Evolutionary conservation across 2,113 vertebrate species (phyloP), one percentile per base, ranked within the genome.

Genomic region (Willisornis vidua): DNA sequence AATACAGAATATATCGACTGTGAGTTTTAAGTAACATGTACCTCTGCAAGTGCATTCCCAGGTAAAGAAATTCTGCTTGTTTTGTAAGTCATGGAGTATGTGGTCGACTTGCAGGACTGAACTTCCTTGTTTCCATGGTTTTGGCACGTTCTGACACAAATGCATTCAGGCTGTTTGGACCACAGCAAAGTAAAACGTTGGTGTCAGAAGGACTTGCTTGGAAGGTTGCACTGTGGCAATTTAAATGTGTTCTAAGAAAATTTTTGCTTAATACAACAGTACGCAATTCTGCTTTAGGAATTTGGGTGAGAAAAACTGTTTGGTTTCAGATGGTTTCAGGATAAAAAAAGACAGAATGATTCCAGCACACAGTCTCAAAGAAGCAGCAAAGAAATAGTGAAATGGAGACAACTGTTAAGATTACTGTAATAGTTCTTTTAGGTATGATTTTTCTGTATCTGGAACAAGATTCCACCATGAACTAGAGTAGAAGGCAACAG

Each of bases 81-180:
- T 83, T 76, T 83, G 29, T 62, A 70, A 45, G 31, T 70, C 31
- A 58, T 22, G 7, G 46, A 66, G 8, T 39, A 19, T 20, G 41
- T 48, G 33, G 29, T 48, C 65, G 92, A 0, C 49, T 65, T 89
- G 43, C 48, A 72, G 81, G 22, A 35, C n/a, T 41, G 37, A 94
- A 49, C 23, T 62, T 91, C 35, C 28, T 41, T 51, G 19, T 78
- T 70, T 79, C 58, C 43, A 41, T 19, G 8, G 8, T 73, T 91
- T 73, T 70, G 43, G 43, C 18, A 28, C 49, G 9, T 41, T 87
- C 49, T 66, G 43, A 51, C 29, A 37, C 1, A 1, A 68, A 61
- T 0, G 0, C n/a, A 26, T 31, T 14, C 77, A 51, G 46, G 29
- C 25, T 0, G 0, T 68, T 22, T 62, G 48, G 55, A 87, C 59